Base-by-base conservation (phyloP, 2,113 vertebrate species). In the Percopsis transmontana region DNA sequence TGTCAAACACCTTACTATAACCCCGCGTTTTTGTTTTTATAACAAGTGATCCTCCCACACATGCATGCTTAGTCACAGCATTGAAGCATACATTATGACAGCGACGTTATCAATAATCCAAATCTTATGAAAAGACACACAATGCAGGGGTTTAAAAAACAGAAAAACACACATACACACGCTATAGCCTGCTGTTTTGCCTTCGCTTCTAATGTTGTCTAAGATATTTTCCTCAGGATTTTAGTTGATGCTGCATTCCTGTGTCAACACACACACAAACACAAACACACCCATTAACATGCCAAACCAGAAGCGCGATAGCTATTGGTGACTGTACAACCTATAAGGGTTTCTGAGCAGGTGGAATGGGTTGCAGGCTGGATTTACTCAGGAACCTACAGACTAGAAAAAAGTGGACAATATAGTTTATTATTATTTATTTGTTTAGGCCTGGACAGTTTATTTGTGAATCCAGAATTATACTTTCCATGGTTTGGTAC, bases 11-110 rank as follows among this genome's bases (percentile, higher is more conserved):
- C 2, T 58, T 44, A 24, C 4, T 13, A n/a, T n/a, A n/a, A 51
- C 10, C 2, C 45, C 18, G 1, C 10, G 16, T 1, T 23, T 21
- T 14, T 21, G 23, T 13, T 23, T 2, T 19, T 23, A 53, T 23
- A 21, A 13, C 19, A 21, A 9, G 19, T 9, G 5, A 18, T 51
- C 3, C 24, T 12, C 33, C 40, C 15, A 58, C 10, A 53, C 71
- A 67, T 87, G 82, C 87, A 84, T 86, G 82, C 82, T 77, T 62
- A 77, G 73, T 66, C 83, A 67, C 75, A 76, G 61, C 65, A 54
- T 70, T 70, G 44, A 66, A 79, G 68, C 71, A 62, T 71, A 73
- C 67, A 69, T 80, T 69, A 58, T 76, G 65, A 72, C 62, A 67
- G 68, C 70, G 27, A 56, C 62, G 15, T 58, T 8, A 55, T 55